Base-by-base conservation (phyloP, 92 coral and sea anemone species). In the Zoanthus gigantus region DNA sequence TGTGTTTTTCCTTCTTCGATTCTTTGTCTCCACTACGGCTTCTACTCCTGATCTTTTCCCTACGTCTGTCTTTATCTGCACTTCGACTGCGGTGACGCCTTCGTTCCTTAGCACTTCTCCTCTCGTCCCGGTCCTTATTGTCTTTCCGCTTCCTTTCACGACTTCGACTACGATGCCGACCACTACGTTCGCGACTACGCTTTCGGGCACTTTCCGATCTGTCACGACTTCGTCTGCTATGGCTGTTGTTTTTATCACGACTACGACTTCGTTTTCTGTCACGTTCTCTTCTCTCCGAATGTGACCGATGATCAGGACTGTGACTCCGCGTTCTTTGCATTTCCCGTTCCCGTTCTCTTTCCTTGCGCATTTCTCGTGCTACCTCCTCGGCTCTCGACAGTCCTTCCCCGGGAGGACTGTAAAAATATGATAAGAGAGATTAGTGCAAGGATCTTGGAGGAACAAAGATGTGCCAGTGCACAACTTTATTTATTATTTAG, bases 21-120 rank as follows among this genome's bases (percentile, higher is more conserved):
- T 89, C 92, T 85, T 78, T 83, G 88, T 91, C 98, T 37, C 88
- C 68, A 78, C 98, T 95, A 48, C 92, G 93, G 77, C 89, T 91
- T 86, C 37, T 87, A 87, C 63, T 95, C 87, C 47, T 73, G 89
- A 80, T 88, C 84, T 73, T 89, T 54, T 72, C 94, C 86, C 17
- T 88, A 83, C 87, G 86, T 72, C 86, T 79, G 54, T 72, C 92
- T 74, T 61, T 88, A 89, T 17, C 89, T 89, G 5, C 80, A 63
- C 72, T 88, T 29, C 75, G 80, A 50, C 85, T 81, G 37, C 85
- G 71, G 2, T 81, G 85, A 52, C 63, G 75, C 13, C 85, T 34
- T 63, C 45, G 42, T 5, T 80, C 85, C 42, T 48, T 81, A 3
- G 63, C 45, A 48, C 75, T 46, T 18, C 7, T 65, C 13, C 47